Conservation (phyloP, 2,888 invertebrate genomes). For the Leptopilina drosophilae region DNA sequence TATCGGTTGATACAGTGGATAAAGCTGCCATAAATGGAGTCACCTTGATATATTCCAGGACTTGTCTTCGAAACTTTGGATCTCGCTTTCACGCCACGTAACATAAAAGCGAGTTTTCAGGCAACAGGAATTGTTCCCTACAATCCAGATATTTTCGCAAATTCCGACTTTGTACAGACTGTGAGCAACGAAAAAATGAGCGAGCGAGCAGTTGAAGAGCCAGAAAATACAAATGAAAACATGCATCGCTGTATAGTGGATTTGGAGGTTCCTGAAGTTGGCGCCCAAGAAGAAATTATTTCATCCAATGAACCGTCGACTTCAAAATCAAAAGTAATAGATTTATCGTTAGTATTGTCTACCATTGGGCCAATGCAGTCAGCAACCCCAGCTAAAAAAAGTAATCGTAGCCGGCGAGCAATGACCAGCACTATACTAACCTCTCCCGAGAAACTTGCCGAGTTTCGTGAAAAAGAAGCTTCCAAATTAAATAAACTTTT, state of each 20-base stretch:
- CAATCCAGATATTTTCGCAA: slow-evolving; percentile 51
- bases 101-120: slow-evolving; percentile 18
- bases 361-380: slow-evolving; percentile 14
- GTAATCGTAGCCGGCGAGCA: slow-evolving; percentile 32
- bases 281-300: too few species aligned
- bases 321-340: too few species aligned
- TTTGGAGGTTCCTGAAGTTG: too few species aligned
- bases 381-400: slow-evolving; percentile 13
- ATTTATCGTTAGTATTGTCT: too few species aligned
- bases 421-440: slow-evolving; percentile 39
- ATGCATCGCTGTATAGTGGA: too few species aligned
- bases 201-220: too few species aligned
- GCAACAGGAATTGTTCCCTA: slow-evolving; percentile 52
- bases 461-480: slow-evolving; percentile 37
- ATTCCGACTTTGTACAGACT: slow-evolving; percentile 50
- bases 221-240: too few species aligned
- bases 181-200: too few species aligned
- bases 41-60: slow-evolving; percentile 47
- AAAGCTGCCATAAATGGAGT: too few species aligned
- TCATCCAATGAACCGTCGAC: too few species aligned
- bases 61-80: slow-evolving; percentile 16
- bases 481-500: neutral
- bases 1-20: too few species aligned
- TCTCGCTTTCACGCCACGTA: slow-evolving; percentile 31
- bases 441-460: neutral